phyloP scores from a whole-genome alignment of 1,140 invertebrate genomes.

The Brachystomella parvula region DNA sequence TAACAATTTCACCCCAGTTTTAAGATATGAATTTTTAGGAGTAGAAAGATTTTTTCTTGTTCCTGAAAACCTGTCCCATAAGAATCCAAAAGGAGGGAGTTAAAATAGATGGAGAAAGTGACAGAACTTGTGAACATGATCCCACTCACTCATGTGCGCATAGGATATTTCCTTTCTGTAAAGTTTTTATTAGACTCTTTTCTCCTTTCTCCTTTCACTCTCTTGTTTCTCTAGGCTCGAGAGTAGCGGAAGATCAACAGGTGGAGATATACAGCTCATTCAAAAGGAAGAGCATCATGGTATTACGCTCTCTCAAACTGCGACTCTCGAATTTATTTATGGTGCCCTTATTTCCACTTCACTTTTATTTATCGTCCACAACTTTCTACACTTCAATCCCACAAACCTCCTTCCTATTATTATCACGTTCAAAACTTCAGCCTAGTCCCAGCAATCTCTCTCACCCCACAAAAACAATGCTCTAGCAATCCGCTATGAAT shows the following conservation, averaged over 20 bases:
- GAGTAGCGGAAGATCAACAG: constrained; percentile 4
- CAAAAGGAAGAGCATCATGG: background rate
- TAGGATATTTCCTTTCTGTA: background rate
- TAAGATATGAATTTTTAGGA: background rate
- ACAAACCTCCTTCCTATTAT: no score
- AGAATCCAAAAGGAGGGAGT: no score
- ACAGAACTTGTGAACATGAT: background rate
- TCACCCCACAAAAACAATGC: no score
- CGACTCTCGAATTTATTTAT: background rate
- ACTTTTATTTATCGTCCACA: background rate
- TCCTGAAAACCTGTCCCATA: background rate
- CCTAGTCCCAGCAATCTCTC: background rate
- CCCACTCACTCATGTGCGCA: background rate
- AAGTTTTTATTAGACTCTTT: background rate
- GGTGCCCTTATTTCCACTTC: background rate
- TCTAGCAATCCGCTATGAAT: no score
- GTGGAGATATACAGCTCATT: background rate
- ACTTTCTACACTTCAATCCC: no score
- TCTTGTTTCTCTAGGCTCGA: background rate
- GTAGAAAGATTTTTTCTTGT: background rate
- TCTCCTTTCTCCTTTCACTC: constrained; percentile 2
- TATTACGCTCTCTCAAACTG: background rate
- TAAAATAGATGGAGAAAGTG: background rate
- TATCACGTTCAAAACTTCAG: background rate
- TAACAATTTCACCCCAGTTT: background rate